Evolutionary conservation across 2,113 vertebrate species (phyloP).

Genomic region (Penelope pileata): DNA sequence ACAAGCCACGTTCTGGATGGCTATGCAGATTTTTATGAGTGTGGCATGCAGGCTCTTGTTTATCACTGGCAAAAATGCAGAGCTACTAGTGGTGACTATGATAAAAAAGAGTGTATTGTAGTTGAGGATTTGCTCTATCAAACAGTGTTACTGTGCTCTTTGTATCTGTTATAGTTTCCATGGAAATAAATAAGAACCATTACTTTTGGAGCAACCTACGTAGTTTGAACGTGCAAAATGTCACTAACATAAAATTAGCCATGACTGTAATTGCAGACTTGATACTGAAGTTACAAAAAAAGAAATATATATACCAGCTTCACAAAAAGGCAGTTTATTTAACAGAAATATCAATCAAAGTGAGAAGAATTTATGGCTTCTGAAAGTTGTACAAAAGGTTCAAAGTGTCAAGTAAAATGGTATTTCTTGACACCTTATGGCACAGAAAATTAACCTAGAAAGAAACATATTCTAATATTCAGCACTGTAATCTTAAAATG

Average conservation of each 20-base stretch:
- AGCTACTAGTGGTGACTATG: too few species aligned
- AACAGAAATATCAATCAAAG: background rate
- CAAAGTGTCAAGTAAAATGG: background rate
- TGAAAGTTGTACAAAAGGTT: background rate
- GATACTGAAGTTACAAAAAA: background rate
- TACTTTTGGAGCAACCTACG: too few species aligned
- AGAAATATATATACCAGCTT: background rate
- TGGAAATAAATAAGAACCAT: too few species aligned
- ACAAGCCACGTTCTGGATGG: too few species aligned
- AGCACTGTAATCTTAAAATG: background rate
- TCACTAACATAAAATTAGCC: background rate
- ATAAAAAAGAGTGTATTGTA: too few species aligned
- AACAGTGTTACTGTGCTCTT: too few species aligned
- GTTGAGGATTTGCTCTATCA: too few species aligned
- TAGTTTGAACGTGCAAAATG: background rate
- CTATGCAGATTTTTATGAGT: too few species aligned
- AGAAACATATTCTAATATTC: background rate
- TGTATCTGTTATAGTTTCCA: too few species aligned
- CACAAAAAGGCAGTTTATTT: background rate
- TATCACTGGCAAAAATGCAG: too few species aligned
- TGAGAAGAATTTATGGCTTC: background rate
- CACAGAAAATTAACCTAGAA: background rate
- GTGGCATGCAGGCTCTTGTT: too few species aligned
- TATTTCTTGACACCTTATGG: background rate
- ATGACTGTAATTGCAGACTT: background rate